These are phyloP conservation scores for Buceros bicornis DNA, from an alignment of 2,797 vertebrate genomes.

Conservation along the genomic window DNA sequence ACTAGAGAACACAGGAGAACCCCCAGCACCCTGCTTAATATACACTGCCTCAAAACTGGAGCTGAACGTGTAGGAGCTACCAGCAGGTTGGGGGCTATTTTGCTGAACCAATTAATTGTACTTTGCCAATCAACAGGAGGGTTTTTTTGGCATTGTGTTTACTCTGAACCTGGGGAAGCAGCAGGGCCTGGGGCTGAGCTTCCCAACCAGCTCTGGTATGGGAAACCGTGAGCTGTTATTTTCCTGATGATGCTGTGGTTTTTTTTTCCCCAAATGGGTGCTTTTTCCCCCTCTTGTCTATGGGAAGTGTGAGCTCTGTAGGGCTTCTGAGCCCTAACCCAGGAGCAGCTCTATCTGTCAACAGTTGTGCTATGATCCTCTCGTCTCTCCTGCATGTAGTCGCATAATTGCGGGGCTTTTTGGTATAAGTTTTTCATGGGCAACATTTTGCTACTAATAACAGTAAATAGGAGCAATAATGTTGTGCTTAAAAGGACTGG, in stretches of 20 bases:
- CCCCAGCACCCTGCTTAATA: not conserved
- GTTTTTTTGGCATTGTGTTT: not conserved
- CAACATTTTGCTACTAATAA: not conserved
- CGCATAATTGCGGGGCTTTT: not conserved
- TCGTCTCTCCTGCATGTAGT: not conserved
- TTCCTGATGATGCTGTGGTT: not conserved
- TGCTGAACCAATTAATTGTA: not conserved
- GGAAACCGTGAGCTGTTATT: not conserved
- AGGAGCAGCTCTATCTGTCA: not conserved
- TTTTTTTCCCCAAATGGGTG: not conserved
- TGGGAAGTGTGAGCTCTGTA: not conserved
- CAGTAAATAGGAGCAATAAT: not conserved
- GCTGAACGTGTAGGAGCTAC: not conserved
- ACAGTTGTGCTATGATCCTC: not conserved
- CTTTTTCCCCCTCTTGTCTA: not conserved
- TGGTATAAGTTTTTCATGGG: rapidly evolving
- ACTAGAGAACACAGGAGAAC: not conserved
- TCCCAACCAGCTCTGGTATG: not conserved
- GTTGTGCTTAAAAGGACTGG: not conserved
- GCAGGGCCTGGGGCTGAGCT: not conserved
- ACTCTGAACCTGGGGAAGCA: not conserved
- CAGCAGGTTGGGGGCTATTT: not conserved
- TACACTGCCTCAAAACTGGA: not conserved
- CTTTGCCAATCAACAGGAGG: not conserved
- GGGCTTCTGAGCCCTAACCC: not conserved